phyloP scores from a whole-genome alignment of 2,888 invertebrate species.

The Protonemura montana region DNA sequence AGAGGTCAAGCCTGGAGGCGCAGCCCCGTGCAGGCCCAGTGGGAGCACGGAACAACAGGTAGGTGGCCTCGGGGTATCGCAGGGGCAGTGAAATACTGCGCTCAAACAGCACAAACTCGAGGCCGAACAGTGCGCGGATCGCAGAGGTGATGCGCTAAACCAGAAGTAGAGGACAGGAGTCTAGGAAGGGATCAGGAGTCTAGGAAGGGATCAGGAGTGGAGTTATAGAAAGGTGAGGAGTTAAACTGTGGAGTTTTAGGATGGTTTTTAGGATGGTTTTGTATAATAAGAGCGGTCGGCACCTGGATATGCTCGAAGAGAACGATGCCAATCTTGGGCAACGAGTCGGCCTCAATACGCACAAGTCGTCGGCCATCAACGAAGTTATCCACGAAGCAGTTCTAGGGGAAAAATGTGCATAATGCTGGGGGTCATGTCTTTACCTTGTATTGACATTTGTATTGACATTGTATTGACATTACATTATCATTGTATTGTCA shows the following conservation, averaged over 20 bases:
- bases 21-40: slow-evolving; percentile 64
- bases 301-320: slow-evolving; percentile 62
- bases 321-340: slow-evolving; percentile 62
- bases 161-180: too few relatives aligned
- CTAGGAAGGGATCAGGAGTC: too few relatives aligned
- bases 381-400: slow-evolving; percentile 51
- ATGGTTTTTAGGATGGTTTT: too few relatives aligned
- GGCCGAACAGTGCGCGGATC: slow-evolving; percentile 59
- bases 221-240: too few relatives aligned
- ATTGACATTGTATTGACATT: too few relatives aligned
- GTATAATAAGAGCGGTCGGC: too few relatives aligned
- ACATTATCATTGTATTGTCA: too few relatives aligned
- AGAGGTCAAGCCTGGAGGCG: slow-evolving; percentile 61
- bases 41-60: slow-evolving; percentile 62
- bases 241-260: too few relatives aligned
- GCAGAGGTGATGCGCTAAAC: slow-evolving; percentile 54
- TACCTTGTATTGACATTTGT: too few relatives aligned
- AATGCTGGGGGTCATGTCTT: too few relatives aligned
- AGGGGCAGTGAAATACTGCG: slow-evolving; percentile 61
- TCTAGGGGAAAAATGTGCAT: background rate
- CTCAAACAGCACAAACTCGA: slow-evolving; percentile 59
- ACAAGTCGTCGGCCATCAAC: slow-evolving; percentile 61
- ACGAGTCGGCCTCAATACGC: slow-evolving; percentile 61
- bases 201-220: too few relatives aligned
- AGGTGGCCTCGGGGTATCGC: slow-evolving; percentile 62